These are phyloP conservation scores for Oophaga sylvatica DNA, from an alignment of 2,797 vertebrate species.

Conservation along the genomic window DNA sequence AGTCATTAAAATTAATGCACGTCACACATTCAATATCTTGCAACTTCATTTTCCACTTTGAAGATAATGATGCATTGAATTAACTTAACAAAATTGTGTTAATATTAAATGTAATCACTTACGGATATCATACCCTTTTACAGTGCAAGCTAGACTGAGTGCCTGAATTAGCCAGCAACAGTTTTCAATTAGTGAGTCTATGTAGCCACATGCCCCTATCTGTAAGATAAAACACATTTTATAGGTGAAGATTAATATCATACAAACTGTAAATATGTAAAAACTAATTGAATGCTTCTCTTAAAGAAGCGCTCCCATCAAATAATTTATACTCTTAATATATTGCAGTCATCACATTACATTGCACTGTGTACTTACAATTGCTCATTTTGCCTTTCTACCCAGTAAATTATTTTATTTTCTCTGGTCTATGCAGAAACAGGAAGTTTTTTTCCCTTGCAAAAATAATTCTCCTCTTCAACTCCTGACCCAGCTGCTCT, in stretches of 20 bases:
- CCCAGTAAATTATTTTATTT: too few relatives aligned
- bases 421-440: too few relatives aligned
- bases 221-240: constrained; percentile 70
- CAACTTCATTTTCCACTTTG: not conserved
- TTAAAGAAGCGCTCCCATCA: not conserved
- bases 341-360: too few relatives aligned
- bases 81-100: not conserved
- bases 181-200: constrained; percentile 79
- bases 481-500: too few relatives aligned
- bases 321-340: too few relatives aligned
- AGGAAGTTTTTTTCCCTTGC: too few relatives aligned
- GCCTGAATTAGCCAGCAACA: constrained; percentile 94
- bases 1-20: not conserved
- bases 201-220: constrained; percentile 96
- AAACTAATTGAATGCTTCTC: not conserved
- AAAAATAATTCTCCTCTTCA: too few relatives aligned
- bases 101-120: constrained; percentile 68
- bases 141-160: constrained; percentile 93
- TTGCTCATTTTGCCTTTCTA: too few relatives aligned
- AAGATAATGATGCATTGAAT: not conserved
- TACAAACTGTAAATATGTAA: not conserved
- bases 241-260: not conserved
- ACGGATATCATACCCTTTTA: constrained; percentile 88
- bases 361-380: too few relatives aligned
- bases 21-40: not conserved